Conservation (phyloP, 2,113 vertebrate species). For the Galemys pyrenaicus region DNA sequence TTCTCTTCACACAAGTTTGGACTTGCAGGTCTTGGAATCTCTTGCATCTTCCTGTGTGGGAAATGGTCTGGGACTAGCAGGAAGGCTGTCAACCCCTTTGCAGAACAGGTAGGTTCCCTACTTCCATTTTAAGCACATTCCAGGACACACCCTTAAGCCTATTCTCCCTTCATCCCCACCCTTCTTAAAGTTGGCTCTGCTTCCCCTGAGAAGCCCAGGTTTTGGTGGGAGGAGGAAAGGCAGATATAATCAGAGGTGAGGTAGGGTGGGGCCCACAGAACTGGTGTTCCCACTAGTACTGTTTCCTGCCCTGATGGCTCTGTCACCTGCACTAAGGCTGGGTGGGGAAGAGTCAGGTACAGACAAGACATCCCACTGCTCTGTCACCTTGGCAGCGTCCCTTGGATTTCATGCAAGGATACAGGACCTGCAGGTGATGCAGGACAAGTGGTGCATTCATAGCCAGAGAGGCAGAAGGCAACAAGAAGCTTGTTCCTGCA, state of each 20-base stretch:
- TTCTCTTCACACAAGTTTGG: conserved; percentile 52
- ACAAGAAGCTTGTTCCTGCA: not conserved
- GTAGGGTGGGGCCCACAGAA: conserved; percentile 74
- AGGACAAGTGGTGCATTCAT: not conserved
- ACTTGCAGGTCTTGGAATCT: conserved; percentile 38
- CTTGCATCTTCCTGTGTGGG: conserved; percentile 46
- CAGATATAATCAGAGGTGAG: conserved; percentile 74
- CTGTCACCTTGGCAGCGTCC: not conserved
- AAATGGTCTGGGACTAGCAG: conserved; percentile 37
- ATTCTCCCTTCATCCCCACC: conserved; percentile 45
- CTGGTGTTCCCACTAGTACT: conserved; percentile 69
- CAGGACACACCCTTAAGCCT: conserved; percentile 46
- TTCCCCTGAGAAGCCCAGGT: conserved; percentile 48
- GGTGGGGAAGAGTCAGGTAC: conserved; percentile 69
- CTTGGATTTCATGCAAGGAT: conserved; percentile 13
- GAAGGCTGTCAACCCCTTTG: conserved; percentile 42
- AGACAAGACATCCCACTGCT: conserved; percentile 59
- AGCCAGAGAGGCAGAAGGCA: conserved; percentile 8
- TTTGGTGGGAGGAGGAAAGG: conserved; percentile 65
- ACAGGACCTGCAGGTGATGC: not conserved
- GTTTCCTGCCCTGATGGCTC: conserved; percentile 69
- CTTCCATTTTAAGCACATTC: conserved; percentile 49
- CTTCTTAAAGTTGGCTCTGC: conserved; percentile 31
- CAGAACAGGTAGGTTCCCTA: conserved; percentile 44
- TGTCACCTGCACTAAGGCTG: conserved; percentile 49